Evolutionary conservation across 2,888 invertebrate species (phyloP), one percentile per base, ranked within the genome.

Genomic region (Agriopis aurantiaria): DNA sequence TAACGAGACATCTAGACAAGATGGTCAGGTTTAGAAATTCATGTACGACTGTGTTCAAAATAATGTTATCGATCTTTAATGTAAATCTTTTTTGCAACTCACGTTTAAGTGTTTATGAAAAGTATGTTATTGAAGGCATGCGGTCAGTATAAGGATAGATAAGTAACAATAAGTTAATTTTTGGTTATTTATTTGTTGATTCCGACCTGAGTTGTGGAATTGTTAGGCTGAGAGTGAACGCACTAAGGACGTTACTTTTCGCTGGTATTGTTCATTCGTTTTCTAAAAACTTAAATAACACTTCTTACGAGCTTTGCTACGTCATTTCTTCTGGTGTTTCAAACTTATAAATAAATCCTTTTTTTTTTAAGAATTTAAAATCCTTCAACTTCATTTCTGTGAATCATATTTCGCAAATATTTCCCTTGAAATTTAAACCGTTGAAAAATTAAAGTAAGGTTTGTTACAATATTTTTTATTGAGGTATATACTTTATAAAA

Each of bases 161-260:
- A 63, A 10, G 9, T 8, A 8, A 14, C 33, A 51, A n/a, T 70
- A 70, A 70, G 65, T 66, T 66, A 66, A 57, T 58, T 69, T 33
- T 78, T 77, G 77, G 72, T 79, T 82, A 82, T 82, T 82, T 82
- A 81, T 82, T 82, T 82, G 70, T 75, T 75, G 75, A 74, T 77
- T 68, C 58, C 73, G 68, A 76, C 72, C 67, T 70, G 62, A 14
- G 66, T 69, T 66, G 64, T 51, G 49, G 75, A 78, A 66, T 75
- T 73, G 68, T 73, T 62, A 58, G 71, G 74, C 75, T 72, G 73
- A 70, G 68, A 75, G 78, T 72, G 71, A 63, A 49, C 10, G 49
- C 53, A 57, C 17, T 33, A 58, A 23, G 17, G 17, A 33, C 3
- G 33, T 12, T 33, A 11, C 23, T 33, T 53, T 11, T 53, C 53